These are phyloP conservation scores for Nymphalis io DNA, from an alignment of 1,140 invertebrate species.

Conservation along the genomic window DNA sequence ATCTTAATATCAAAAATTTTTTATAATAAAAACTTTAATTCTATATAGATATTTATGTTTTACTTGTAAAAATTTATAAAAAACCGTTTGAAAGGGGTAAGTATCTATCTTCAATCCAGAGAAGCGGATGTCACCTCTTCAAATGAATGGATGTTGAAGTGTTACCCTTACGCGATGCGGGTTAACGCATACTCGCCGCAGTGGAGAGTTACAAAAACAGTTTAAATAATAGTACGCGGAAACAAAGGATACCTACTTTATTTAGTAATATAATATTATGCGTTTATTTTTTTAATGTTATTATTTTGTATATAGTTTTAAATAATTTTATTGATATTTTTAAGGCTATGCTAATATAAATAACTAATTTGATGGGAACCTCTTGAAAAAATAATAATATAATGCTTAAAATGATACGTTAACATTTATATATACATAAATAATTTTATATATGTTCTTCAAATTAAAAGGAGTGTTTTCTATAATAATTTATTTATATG, in stretches of 20 bases:
- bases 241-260: not conserved
- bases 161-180: slow-evolving; percentile 8
- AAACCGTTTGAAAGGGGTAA: not conserved
- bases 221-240: slow-evolving; percentile 6
- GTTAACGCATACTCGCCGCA: slow-evolving; percentile 12
- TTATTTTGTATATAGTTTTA: too few relatives aligned
- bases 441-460: too few relatives aligned
- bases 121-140: slow-evolving; percentile 4
- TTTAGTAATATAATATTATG: too few relatives aligned
- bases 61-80: not conserved
- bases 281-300: too few relatives aligned
- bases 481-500: too few relatives aligned
- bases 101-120: not conserved
- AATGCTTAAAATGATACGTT: too few relatives aligned
- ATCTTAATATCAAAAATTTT: not conserved
- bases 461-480: too few relatives aligned
- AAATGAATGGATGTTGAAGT: slow-evolving; percentile 8
- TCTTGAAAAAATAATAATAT: too few relatives aligned
- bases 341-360: too few relatives aligned
- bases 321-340: too few relatives aligned
- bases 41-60: not conserved
- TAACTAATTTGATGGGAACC: too few relatives aligned
- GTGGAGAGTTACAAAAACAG: not conserved
- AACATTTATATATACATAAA: too few relatives aligned
- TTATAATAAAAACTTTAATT: not conserved